Evolutionary conservation across 2,113 vertebrate species (phyloP), one percentile per base, ranked within the genome.

Genomic region (Rhipidura dahli): DNA sequence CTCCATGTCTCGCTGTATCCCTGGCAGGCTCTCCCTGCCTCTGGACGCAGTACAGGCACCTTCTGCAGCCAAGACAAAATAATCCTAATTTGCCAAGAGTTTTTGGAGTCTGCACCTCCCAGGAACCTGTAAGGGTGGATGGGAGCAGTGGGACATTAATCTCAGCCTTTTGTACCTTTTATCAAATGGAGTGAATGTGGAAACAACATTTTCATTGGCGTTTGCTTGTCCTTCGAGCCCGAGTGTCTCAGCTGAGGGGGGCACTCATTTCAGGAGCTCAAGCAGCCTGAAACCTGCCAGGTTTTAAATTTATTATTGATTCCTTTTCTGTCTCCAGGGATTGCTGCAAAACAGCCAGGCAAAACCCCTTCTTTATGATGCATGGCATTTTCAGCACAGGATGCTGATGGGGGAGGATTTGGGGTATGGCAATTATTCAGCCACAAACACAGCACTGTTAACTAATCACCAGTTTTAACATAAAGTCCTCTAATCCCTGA

Each of bases 221-320:
- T 60, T 64, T 42, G 65, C 47, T n/a, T 73, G 71, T 59, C 50
- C 81, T 35, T 5, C 2, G 2, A 73, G 75, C 68, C 59, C 7
- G 1, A 3, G 19, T 50, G 90, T 35, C 45, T 4, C 1, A 1
- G 80, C 66, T 37, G 57, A 47, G 17, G 73, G 39, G n/a, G 30
- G 4, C 87, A 73, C 50, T 94, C 61, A 42, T 47, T 69, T 76
- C 90, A 87, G 71, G 44, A 93, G 77, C 87, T 87, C 82, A 49
- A 85, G 69, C 83, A 96, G 83, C 89, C 87, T 64, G 89, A 97
- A 95, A 96, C 64, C 80, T 89, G 87, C 76, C 69, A 88, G 86
- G 49, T 78, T 86, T 93, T 81, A 93, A 96, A 97, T 96, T 86
- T 91, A 83, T 90, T 97, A 96, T 95, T 77, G 94, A 97, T 97